phyloP scores from a whole-genome alignment of 2,113 vertebrate species.

The Ramphastos sulfuratus region DNA sequence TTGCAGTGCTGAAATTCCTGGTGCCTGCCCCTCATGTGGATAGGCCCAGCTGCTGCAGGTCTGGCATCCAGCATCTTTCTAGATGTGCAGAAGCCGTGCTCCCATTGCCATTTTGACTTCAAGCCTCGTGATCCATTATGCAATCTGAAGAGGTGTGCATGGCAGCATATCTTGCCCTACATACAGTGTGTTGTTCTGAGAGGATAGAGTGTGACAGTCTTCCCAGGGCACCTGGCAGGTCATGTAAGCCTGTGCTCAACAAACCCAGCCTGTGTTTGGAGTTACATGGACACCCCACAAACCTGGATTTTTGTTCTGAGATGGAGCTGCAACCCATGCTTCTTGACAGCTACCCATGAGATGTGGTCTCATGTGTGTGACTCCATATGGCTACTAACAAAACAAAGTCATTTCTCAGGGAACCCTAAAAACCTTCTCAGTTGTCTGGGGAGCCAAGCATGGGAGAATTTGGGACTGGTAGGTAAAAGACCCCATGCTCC shows the following conservation, averaged over 20 bases:
- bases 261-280: neutral
- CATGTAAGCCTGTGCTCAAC: neutral
- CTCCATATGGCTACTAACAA: neutral
- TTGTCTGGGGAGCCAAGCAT: neutral
- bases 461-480: neutral
- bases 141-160: neutral
- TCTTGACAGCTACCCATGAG: accelerated
- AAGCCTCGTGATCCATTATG: neutral
- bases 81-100: neutral
- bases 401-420: neutral
- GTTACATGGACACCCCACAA: neutral
- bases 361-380: accelerated
- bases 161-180: neutral
- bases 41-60: neutral
- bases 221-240: neutral
- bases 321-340: accelerated
- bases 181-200: neutral
- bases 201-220: neutral
- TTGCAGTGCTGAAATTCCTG: neutral
- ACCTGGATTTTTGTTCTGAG: neutral
- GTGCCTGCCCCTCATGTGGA: neutral
- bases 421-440: neutral
- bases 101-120: neutral
- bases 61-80: neutral
- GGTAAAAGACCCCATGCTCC: neutral